These are phyloP conservation scores for Hiodon tergisus DNA, from an alignment of 2,113 vertebrate species.

Conservation along the genomic window DNA sequence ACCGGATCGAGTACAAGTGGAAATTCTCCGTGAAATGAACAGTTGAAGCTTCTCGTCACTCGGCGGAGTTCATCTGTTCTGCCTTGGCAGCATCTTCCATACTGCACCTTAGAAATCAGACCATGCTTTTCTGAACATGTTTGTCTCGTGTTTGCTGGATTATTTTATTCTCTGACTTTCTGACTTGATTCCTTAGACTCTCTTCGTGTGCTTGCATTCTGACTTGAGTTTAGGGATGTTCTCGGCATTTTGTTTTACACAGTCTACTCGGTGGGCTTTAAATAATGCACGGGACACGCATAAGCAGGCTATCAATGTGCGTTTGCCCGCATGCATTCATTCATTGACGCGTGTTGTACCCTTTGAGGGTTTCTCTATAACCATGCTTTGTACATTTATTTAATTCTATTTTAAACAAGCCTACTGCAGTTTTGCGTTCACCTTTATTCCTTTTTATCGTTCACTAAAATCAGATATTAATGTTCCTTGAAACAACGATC, in stretches of 20 bases:
- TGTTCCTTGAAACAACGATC: too few species aligned
- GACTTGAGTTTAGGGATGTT: slow-evolving; percentile 3
- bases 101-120: too few species aligned
- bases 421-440: not conserved
- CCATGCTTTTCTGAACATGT: not conserved
- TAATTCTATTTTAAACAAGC: not conserved
- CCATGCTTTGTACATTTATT: not conserved
- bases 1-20: too few species aligned
- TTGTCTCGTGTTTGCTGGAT: slow-evolving; percentile 4
- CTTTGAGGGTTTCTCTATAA: not conserved
- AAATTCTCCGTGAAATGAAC: too few species aligned
- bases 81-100: too few species aligned
- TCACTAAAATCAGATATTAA: too few species aligned
- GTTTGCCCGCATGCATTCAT: slow-evolving; percentile 6
- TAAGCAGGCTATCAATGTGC: slow-evolving; percentile 17
- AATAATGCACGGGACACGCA: slow-evolving; percentile 28
- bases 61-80: too few species aligned
- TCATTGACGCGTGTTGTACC: not conserved
- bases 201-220: slow-evolving; percentile 17
- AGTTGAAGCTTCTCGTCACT: too few species aligned
- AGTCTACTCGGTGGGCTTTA: slow-evolving; percentile 1
- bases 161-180: not conserved
- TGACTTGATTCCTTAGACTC: slow-evolving; percentile 11
- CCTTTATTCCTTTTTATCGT: too few species aligned
- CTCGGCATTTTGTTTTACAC: slow-evolving; percentile 13